Base-by-base conservation (phyloP, 1,140 invertebrate species). In the Epicauta chinensis region DNA sequence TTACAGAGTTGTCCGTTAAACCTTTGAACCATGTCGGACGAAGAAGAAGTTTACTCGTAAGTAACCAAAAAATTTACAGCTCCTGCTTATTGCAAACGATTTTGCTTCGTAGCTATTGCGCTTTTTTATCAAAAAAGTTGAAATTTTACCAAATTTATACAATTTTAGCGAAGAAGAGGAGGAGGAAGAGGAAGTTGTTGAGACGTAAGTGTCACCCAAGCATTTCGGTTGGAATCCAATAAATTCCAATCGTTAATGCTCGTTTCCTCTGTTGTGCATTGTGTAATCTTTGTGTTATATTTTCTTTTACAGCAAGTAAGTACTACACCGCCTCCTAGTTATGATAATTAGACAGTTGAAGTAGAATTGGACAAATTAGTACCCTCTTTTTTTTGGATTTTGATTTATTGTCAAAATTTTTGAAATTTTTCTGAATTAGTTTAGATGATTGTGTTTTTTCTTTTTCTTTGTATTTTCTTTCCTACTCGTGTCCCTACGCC, bases 21-120 rank as follows among this genome's bases (percentile, higher is more conserved):
- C 53, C 31, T 43, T 58, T 53, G 46, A 56, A 56, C 51, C 76
- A 83, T 83, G 81, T 83, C 81, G 75, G 81, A 83, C 73, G 81
- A 83, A 70, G 81, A 83, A 73, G 81, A 83, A 79, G 67, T 70
- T 51, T 83, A 83, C 73, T 82, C 81, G 81, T 83, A 77, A 83
- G 81, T 80, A 72, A 64, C 23, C 4, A 23, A 23, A 23, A 42
- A 6, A 37, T 48, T 54, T 34, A 34, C 42, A 23, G 23, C 47
- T 35, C 54, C 35, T 60, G 34, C 52, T 55, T 51, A 17, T 56
- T 42, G 0, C 11, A 34, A 34, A n/a, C 10, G 32, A 34, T 5
- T 23, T 5, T 23, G 32, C 32, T 34, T 34, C 32, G 32, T 34
- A 34, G 32, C 32, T 34, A 34, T 34, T 34, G 12, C 10, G 32